These are phyloP conservation scores for Sebastiscus albofasciatus DNA, from an alignment of 2,797 vertebrate genomes.

Conservation along the genomic window DNA sequence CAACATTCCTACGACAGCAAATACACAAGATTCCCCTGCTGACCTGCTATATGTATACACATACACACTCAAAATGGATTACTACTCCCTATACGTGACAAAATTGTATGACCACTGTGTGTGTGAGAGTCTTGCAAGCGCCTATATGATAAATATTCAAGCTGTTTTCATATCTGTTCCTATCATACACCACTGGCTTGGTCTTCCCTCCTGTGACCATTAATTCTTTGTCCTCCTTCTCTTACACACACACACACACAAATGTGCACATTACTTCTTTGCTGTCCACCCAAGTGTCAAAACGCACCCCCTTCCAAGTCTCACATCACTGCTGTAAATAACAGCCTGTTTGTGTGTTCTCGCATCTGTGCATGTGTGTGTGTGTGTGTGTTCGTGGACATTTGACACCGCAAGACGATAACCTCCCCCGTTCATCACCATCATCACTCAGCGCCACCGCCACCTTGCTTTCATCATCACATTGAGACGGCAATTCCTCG, in stretches of 20 bases:
- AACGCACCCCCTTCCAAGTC: constrained; percentile 27
- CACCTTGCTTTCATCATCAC: constrained; percentile 71
- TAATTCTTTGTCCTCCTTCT: constrained; percentile 15
- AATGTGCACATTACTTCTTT: constrained; percentile 45
- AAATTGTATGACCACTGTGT: constrained; percentile 30
- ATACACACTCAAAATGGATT: background rate
- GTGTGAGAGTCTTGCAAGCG: constrained; percentile 30
- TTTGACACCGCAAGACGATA: constrained; percentile 48
- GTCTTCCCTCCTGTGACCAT: constrained; percentile 30
- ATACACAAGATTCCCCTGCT: background rate
- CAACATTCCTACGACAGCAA: background rate
- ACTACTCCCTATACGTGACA: background rate
- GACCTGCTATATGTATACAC: background rate
- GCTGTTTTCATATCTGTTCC: constrained; percentile 42
- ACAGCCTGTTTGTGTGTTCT: constrained; percentile 21
- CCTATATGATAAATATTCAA: constrained; percentile 54
- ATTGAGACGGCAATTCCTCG: constrained; percentile 46
- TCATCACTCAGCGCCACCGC: constrained; percentile 53
- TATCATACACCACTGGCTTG: constrained; percentile 11
- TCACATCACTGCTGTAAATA: constrained; percentile 61
- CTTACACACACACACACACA: background rate
- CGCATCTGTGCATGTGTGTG: background rate
- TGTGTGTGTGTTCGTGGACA: background rate
- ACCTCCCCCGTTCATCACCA: constrained; percentile 64
- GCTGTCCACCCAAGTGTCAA: constrained; percentile 51